phyloP scores from a whole-genome alignment of 2,797 vertebrate genomes.

The Tragelaphus oryx region DNA sequence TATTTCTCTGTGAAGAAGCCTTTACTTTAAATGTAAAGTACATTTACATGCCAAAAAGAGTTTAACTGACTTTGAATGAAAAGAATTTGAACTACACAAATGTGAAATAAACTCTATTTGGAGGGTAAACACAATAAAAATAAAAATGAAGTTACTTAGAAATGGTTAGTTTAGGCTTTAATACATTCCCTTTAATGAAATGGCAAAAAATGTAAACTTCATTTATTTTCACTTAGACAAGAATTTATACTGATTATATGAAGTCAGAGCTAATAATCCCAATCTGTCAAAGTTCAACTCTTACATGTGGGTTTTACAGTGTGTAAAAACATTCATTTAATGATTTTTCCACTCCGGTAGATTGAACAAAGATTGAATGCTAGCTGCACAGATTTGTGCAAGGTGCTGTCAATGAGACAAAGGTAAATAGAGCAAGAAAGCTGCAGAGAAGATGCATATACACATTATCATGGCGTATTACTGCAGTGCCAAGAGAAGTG shows the following conservation, averaged over 20 bases:
- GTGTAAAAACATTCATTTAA: background rate
- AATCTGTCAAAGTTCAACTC: background rate
- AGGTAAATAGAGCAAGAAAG: background rate
- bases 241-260: background rate
- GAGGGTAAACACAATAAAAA: background rate
- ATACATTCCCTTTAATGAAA: slow-evolving; percentile 16
- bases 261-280: slow-evolving; percentile 22
- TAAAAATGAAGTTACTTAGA: slow-evolving; percentile 1
- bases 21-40: background rate
- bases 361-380: background rate
- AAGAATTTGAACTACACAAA: background rate
- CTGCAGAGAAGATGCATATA: background rate
- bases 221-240: background rate
- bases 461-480: background rate
- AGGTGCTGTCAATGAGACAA: background rate
- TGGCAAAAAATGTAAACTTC: background rate
- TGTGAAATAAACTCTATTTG: slow-evolving; percentile 9
- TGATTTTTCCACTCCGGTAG: background rate
- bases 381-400: background rate
- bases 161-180: background rate
- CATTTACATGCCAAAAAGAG: background rate
- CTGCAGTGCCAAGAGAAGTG: background rate
- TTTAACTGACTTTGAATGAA: background rate
- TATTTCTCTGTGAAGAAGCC: background rate
- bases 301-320: background rate